Evolutionary conservation across 2,113 vertebrate genomes (phyloP).

Genomic region (Gnathonemus echidnorhynchus): DNA sequence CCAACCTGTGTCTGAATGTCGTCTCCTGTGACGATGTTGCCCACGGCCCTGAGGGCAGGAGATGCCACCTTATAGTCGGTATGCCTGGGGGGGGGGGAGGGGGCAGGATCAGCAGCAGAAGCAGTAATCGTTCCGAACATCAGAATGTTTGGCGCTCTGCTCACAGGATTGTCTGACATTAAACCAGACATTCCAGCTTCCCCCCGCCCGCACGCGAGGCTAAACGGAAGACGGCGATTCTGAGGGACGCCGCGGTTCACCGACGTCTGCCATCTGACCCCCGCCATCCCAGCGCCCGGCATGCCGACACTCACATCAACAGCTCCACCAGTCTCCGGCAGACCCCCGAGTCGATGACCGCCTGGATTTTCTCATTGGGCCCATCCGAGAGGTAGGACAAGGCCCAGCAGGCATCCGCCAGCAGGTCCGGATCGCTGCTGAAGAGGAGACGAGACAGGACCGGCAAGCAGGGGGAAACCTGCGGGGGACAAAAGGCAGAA

Average conservation of each 20-base stretch:
- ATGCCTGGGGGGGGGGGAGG: constrained; percentile 67
- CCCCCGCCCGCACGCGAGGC: not conserved
- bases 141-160: not conserved
- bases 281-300: not conserved
- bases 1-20: constrained; percentile 96
- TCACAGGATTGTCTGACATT: not conserved
- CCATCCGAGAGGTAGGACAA: constrained; percentile 96
- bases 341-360: constrained; percentile 94
- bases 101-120: not conserved
- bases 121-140: not conserved
- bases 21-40: constrained; percentile 95
- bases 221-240: not conserved
- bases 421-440: constrained; percentile 91
- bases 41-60: constrained; percentile 89
- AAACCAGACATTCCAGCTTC: not conserved
- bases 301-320: constrained; percentile 75
- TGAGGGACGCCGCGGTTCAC: not conserved
- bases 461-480: constrained; percentile 94
- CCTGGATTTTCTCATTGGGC: constrained; percentile 97
- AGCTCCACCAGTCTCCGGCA: constrained; percentile 91
- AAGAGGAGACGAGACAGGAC: constrained; percentile 90
- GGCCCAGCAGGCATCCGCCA: constrained; percentile 97
- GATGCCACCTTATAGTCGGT: constrained; percentile 96
- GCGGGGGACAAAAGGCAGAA: not conserved
- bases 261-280: not conserved